These are phyloP conservation scores for Vulpes ferrilata DNA, from an alignment of 2,113 vertebrate genomes.

Conservation along the genomic window DNA sequence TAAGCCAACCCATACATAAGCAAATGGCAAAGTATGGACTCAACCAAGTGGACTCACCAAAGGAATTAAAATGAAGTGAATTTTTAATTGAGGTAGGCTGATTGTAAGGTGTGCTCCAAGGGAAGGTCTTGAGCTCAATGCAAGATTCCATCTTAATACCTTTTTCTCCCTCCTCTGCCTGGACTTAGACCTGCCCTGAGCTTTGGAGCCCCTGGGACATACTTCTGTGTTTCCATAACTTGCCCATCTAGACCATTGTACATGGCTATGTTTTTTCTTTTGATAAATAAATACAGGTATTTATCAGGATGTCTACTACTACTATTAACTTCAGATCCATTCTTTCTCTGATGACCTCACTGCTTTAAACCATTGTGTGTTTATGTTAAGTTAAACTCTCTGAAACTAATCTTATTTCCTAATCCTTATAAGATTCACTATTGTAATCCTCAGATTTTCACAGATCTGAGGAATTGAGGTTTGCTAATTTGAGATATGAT, in stretches of 20 bases:
- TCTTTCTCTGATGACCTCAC: background rate
- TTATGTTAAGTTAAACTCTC: background rate
- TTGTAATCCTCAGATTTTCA: slow-evolving; percentile 3
- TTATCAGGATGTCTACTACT: background rate
- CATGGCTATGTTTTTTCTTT: background rate
- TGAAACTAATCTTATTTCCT: slow-evolving; percentile 9
- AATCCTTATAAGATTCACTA: background rate
- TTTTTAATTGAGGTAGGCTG: background rate
- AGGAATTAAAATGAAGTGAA: background rate
- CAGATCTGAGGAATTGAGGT: background rate
- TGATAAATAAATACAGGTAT: background rate
- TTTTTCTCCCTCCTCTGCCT: background rate
- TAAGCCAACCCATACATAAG: background rate
- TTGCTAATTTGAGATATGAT: background rate
- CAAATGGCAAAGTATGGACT: background rate
- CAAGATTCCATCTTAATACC: background rate
- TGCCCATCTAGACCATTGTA: background rate
- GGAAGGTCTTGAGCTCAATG: background rate
- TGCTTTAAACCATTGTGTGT: background rate
- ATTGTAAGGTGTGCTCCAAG: background rate
- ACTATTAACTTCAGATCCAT: background rate
- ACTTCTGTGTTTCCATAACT: background rate
- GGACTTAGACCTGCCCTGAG: background rate
- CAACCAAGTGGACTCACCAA: background rate
- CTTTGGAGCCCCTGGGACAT: background rate